Evolutionary conservation across 2,113 vertebrate species (phyloP), one percentile per base, ranked within the genome.

Genomic region (Epinephelus fuscoguttatus): DNA sequence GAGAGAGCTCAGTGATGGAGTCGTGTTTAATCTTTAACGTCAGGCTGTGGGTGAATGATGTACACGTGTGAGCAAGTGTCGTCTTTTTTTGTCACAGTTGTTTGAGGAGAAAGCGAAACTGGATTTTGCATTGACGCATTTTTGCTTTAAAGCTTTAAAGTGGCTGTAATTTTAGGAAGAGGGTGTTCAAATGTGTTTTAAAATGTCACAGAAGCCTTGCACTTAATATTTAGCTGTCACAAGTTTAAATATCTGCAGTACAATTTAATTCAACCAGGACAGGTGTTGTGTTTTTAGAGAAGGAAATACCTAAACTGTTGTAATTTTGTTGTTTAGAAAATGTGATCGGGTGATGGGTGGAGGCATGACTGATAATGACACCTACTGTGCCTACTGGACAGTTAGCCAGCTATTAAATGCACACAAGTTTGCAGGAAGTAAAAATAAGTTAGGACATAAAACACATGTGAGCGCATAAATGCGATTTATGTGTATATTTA

Each of bases 11-110:
- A 73, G 64, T 62, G 75, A 82, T 56, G n/a, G 61, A 40, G 42
- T 80, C 40, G 56, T 75, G 63, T 75, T 83, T 82, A 78, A 82
- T 89, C 82, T 88, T 62, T 80, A 78, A 84, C 74, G 81, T 84
- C 70, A 75, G 81, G 62, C 79, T 70, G 47, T 4, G 63, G 18
- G 23, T 27, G 33, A 80, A 53, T 18, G 55, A 61, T 2, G 30
- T 60, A 57, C 59, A 79, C 17, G 57, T 77, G 88, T 81, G 74
- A 60, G 13, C 17, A 47, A 6, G 37, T 77, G 66, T 73, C 55
- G 30, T 30, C 17, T 10, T 40, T 13, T 66, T 64, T 60, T 21
- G 9, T 49, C 9, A 11, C 50, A 17, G 23, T 49, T 42, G 62
- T 72, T 63, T 52, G 27, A 23, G 30, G 40, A 69, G 60, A 66